These are phyloP conservation scores for Ennomos quercinarius DNA, from an alignment of 2,888 invertebrate species.

Conservation along the genomic window DNA sequence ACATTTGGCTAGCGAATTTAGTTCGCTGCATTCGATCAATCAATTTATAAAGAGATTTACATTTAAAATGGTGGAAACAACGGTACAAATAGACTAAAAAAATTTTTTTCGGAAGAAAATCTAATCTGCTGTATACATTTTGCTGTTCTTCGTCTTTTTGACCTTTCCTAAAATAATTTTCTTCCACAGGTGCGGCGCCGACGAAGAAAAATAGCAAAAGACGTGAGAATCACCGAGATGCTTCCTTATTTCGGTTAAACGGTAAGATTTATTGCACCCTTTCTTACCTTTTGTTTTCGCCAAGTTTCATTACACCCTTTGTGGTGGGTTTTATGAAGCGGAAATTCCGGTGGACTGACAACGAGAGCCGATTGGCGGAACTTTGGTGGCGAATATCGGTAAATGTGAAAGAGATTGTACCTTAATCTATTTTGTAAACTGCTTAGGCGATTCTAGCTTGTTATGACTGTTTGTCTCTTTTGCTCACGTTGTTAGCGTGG, in stretches of 20 bases:
- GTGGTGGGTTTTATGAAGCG: constrained; percentile 41
- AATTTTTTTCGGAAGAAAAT: no score
- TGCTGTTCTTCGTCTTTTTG: no score
- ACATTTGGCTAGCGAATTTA: no score
- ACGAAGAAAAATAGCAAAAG: constrained; percentile 51
- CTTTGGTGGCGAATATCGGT: constrained; percentile 7
- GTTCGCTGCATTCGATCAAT: no score
- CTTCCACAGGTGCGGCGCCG: constrained; percentile 65
- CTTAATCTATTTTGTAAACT: no score
- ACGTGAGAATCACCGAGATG: constrained; percentile 55
- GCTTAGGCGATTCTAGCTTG: no score
- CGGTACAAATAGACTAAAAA: no score
- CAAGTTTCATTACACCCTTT: constrained; percentile 39
- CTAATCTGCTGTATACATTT: no score
- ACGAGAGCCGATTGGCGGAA: constrained; percentile 18
- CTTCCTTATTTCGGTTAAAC: constrained; percentile 49
- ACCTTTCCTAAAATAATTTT: constrained; percentile 21
- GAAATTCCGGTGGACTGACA: constrained; percentile 43
- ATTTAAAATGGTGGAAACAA: no score
- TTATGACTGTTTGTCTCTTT: no score
- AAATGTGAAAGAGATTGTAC: background rate
- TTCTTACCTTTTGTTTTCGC: constrained; percentile 39
- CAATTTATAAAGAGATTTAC: no score
- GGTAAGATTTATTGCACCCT: constrained; percentile 57
- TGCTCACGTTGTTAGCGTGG: no score